A percentile compares a stretch with the other conserved stretches of the same genome.
Evolutionary conservation across 2,888 invertebrate species (phyloP).

Genomic region (Caenorhabditis sp.): DNA sequence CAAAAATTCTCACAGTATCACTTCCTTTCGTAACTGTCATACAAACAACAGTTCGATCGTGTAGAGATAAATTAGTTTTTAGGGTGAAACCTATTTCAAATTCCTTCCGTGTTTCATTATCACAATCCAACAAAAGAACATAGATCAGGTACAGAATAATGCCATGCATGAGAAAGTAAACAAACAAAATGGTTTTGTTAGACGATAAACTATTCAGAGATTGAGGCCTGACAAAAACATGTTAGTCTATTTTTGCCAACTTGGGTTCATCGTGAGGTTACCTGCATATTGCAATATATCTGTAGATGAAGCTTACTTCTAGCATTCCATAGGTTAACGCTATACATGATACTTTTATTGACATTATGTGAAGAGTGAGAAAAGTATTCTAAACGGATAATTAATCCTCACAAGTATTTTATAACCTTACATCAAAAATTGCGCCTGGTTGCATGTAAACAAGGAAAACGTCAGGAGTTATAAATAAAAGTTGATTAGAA

Average conservation of each 20-base stretch:
- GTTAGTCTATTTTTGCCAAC: too few species aligned
- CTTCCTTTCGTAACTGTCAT: background rate
- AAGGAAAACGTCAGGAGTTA: background rate
- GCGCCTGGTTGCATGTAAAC: slow-evolving; percentile 5
- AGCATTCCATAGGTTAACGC: slow-evolving; percentile 3
- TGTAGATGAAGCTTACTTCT: slow-evolving; percentile 2
- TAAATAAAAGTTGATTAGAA: slow-evolving; percentile 2
- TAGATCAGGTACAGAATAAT: background rate
- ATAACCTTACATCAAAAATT: background rate
- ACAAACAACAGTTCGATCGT: background rate
- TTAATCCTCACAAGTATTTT: too few species aligned
- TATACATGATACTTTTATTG: slow-evolving; percentile 5
- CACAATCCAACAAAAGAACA: background rate
- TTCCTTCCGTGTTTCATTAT: background rate
- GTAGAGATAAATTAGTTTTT: background rate
- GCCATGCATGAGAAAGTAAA: background rate
- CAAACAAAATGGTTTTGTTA: background rate
- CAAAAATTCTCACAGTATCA: background rate
- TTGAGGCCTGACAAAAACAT: slow-evolving; percentile 5
- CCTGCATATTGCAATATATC: slow-evolving; percentile 5
- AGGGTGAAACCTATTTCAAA: background rate
- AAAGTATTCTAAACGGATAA: background rate
- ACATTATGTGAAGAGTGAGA: background rate
- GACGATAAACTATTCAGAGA: background rate
- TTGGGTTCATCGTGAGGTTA: too few species aligned